These are phyloP conservation scores for Drosophila simulans DNA, from an alignment of 1,140 invertebrate species.

Conservation along the genomic window DNA sequence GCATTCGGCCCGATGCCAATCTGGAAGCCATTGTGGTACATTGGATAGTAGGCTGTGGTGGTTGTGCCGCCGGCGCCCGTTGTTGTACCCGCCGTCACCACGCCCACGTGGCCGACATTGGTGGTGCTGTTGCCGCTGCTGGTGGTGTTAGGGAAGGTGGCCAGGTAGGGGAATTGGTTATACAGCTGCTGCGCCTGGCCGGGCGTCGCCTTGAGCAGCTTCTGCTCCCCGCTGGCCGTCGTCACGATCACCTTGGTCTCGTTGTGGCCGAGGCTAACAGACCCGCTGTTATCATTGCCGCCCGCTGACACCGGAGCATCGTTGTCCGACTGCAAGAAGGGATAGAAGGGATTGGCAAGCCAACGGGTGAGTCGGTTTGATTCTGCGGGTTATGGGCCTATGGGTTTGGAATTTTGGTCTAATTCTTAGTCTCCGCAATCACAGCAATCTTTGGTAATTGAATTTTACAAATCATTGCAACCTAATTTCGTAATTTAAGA, in stretches of 20 bases:
- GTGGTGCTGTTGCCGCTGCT: slow-evolving; percentile 39
- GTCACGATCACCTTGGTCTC: slow-evolving; percentile 78
- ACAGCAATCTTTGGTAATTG: too few relatives aligned
- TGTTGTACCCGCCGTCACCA: slow-evolving; percentile 2
- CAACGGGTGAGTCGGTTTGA: slow-evolving; percentile 4
- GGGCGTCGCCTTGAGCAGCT: slow-evolving; percentile 56
- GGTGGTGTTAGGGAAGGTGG: slow-evolving; percentile 71
- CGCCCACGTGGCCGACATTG: slow-evolving; percentile 43
- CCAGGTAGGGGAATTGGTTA: slow-evolving; percentile 80
- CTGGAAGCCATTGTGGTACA: slow-evolving; percentile 84
- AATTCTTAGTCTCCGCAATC: too few relatives aligned
- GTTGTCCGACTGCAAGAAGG: slow-evolving; percentile 51
- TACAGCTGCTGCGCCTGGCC: slow-evolving; percentile 69
- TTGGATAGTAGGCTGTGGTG: slow-evolving; percentile 78
- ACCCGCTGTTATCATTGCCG: slow-evolving; percentile 77
- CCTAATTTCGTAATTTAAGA: too few relatives aligned
- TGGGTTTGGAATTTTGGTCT: neutral
- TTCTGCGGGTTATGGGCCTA: neutral
- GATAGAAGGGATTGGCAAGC: slow-evolving; percentile 2
- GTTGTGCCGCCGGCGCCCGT: slow-evolving; percentile 28
- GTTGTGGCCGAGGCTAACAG: slow-evolving; percentile 75
- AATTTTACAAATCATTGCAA: too few relatives aligned
- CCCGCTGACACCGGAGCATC: slow-evolving; percentile 27
- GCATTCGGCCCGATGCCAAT: slow-evolving; percentile 76
- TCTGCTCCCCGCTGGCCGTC: slow-evolving; percentile 62